Evolutionary conservation across 2,797 vertebrate genomes (phyloP).

Genomic region (Mareca penelope): DNA sequence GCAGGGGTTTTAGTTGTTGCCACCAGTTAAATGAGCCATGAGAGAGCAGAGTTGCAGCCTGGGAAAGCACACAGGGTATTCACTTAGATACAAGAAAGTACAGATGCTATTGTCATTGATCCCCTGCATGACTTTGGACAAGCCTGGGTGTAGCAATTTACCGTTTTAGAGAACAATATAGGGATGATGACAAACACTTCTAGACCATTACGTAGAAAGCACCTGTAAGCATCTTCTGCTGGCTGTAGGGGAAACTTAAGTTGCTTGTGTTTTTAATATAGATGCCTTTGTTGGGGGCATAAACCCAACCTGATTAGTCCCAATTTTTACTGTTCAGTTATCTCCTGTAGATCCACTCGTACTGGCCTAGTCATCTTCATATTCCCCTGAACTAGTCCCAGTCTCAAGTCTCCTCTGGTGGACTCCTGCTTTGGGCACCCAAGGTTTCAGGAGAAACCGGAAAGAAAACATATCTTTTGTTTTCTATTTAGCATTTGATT

Average conservation of each 20-base stretch:
- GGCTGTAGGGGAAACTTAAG: neutral
- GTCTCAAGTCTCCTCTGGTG: neutral
- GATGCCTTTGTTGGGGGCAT: neutral
- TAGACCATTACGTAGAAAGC: accelerated
- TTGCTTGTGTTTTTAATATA: neutral
- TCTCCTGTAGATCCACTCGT: neutral
- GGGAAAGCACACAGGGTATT: neutral
- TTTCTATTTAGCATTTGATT: neutral
- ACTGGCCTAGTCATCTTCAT: neutral
- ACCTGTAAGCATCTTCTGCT: neutral
- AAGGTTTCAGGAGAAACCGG: neutral
- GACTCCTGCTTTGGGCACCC: neutral
- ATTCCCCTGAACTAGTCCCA: neutral
- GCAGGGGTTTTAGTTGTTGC: neutral
- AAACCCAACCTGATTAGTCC: neutral
- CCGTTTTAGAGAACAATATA: too few species aligned
- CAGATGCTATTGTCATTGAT: neutral
- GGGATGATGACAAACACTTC: too few species aligned
- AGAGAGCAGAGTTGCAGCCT: neutral
- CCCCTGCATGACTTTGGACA: too few species aligned
- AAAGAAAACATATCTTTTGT: neutral
- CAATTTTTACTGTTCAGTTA: neutral
- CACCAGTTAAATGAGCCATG: neutral
- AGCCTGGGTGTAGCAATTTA: neutral
- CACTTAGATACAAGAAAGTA: neutral